Conservation (phyloP, 2,113 vertebrate genomes). For the Plectropomus leopardus region DNA sequence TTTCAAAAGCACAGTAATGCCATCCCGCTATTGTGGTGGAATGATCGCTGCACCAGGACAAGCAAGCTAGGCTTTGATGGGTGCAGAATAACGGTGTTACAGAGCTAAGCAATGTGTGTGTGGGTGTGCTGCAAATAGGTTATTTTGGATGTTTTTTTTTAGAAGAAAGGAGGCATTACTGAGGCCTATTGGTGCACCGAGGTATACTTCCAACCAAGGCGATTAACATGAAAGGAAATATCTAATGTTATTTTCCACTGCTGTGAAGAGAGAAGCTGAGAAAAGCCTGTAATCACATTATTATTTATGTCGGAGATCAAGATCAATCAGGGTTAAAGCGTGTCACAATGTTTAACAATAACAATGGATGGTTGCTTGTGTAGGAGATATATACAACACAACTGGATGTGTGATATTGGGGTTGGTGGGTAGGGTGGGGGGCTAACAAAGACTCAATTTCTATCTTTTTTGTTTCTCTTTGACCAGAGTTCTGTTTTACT, state of each 20-base stretch:
- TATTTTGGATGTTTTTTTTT: slow-evolving; percentile 80
- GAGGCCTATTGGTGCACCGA: slow-evolving; percentile 76
- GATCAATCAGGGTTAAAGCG: slow-evolving; percentile 85
- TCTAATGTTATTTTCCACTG: slow-evolving; percentile 85
- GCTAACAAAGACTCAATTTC: slow-evolving; percentile 32
- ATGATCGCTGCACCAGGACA: slow-evolving; percentile 75
- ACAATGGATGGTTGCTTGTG: slow-evolving; percentile 71
- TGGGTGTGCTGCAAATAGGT: slow-evolving; percentile 87
- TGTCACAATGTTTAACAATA: slow-evolving; percentile 72
- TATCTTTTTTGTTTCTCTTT: slow-evolving; percentile 15
- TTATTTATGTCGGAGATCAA: slow-evolving; percentile 85
- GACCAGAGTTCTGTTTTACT: slow-evolving; percentile 17
- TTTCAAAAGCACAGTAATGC: slow-evolving; percentile 83
- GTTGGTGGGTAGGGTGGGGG: neutral
- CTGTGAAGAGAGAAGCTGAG: slow-evolving; percentile 68
- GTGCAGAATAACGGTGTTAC: slow-evolving; percentile 78
- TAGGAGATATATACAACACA: slow-evolving; percentile 53
- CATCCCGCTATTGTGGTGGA: slow-evolving; percentile 80
- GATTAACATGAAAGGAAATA: slow-evolving; percentile 87
- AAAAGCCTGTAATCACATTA: slow-evolving; percentile 87
- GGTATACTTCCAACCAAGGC: slow-evolving; percentile 82
- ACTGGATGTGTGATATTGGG: slow-evolving; percentile 44
- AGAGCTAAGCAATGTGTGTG: slow-evolving; percentile 79
- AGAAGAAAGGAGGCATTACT: slow-evolving; percentile 86
- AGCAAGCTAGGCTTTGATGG: slow-evolving; percentile 80